Base-by-base conservation (phyloP, 2,113 vertebrate genomes). In the Sceloporus undulatus region DNA sequence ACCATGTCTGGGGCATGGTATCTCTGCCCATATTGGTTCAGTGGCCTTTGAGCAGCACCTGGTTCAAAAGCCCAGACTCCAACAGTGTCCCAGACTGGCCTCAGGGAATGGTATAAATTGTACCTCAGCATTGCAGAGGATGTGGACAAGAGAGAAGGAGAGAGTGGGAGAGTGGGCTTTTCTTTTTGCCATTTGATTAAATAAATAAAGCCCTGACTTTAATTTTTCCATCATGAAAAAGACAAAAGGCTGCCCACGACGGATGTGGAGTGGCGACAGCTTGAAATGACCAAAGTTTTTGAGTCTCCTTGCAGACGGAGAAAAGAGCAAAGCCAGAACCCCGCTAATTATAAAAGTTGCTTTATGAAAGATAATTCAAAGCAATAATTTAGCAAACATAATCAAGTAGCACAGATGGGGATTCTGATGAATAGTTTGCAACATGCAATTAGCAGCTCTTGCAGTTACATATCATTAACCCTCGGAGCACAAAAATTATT, bases 391-490 rank as follows among this genome's bases (percentile, higher is more conserved):
- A 98, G 98, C 98, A 98, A 98, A 98, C 98, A 98, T 98, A 98
- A 98, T 98, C 97, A 98, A 97, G 97, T 97, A 95, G 97, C 96
- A 97, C 98, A 98, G 98, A 99, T 99, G 98, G 98, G 98, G 97
- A 98, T 97, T 98, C 98, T 99, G 98, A 99, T 99, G 98, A 98
- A 99, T 99, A 98, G 98, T 98, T 99, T 97, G 98, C 98, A 99
- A 98, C 98, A 97, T 98, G 98, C 98, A 99, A 99, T 98, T 99
- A 99, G 98, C 98, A 97, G 97, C 97, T 98, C 98, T 97, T 96
- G 97, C 97, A 98, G 98, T 98, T 99, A 98, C 98, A 98, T 98
- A 98, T 98, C 98, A 99, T 99, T 99, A 99, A 99, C 98, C 98
- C 98, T 98, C 98, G 96, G 94, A 97, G 98, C 98, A 98, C 97